Percentiles rank a stretch among this genome's conserved stretches.
Conservation (phyloP, 2,888 invertebrate species). For the Phortica okadai region DNA sequence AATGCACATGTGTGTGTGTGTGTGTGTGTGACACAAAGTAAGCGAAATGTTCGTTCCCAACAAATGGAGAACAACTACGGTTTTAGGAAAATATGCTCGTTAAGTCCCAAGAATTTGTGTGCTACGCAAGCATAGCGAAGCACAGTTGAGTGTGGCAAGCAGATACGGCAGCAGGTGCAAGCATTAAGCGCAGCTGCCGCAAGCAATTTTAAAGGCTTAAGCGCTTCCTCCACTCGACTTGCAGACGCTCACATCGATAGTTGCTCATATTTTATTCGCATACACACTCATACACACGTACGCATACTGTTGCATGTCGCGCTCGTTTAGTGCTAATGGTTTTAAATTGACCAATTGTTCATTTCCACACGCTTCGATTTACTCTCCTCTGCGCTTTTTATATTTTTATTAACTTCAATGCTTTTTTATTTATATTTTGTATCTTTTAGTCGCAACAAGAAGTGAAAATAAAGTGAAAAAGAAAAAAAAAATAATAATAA, state of each 20-base stretch:
- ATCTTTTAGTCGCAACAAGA: neutral
- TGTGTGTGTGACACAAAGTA: neutral
- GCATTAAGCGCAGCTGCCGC: neutral
- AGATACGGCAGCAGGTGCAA: neutral
- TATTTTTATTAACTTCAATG: no score
- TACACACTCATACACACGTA: neutral
- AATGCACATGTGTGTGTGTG: slow-evolving; percentile 30
- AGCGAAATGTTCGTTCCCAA: neutral
- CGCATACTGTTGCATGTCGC: neutral
- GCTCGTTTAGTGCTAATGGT: slow-evolving; percentile 20
- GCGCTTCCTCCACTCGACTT: neutral
- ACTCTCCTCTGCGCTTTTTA: no score
- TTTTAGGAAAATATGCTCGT: no score
- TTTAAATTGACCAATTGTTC: slow-evolving; percentile 1
- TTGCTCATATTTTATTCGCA: neutral
- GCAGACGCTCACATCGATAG: no score
- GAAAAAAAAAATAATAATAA: neutral
- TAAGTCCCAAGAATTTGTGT: neutral
- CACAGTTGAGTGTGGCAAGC: neutral
- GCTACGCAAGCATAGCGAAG: neutral
- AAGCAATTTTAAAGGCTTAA: neutral
- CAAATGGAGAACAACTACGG: neutral
- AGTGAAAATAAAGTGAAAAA: neutral
- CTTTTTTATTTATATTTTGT: neutral
- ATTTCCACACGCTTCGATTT: no score